Percentiles rank a stretch among this genome's conserved stretches.
Evolutionary conservation across 2,113 vertebrate species (phyloP).

Genomic region (Lathamus discolor): DNA sequence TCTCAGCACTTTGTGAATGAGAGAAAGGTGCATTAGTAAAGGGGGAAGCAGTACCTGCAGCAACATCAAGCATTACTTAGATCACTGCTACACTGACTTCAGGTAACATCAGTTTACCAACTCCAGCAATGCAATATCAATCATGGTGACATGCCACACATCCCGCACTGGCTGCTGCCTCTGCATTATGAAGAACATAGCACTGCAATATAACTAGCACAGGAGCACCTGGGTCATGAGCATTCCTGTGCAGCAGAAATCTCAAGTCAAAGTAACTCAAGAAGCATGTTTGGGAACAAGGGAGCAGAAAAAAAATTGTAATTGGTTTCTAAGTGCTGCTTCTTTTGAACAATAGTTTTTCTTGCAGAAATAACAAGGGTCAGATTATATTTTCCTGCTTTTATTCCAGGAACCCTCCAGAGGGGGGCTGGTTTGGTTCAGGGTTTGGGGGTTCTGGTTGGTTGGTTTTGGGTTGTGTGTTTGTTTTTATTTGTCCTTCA

Average conservation of each 20-base stretch:
- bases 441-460: background rate
- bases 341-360: background rate
- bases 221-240: background rate
- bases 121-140: background rate
- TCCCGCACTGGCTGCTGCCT: background rate
- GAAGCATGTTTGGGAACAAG: background rate
- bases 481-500: background rate
- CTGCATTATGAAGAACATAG: rapidly evolving
- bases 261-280: background rate
- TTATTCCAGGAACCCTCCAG: background rate
- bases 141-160: background rate
- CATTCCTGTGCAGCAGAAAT: background rate
- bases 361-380: background rate
- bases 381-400: background rate
- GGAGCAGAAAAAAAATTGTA: background rate
- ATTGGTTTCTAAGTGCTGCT: background rate
- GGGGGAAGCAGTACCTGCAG: background rate
- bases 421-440: background rate
- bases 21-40: background rate
- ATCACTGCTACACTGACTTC: background rate
- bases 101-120: background rate
- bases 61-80: background rate
- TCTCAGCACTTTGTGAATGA: background rate
- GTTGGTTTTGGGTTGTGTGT: background rate
- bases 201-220: background rate